Evolutionary conservation across 2,888 invertebrate genomes (phyloP).

Genomic region (Sarcophaga variegata): DNA sequence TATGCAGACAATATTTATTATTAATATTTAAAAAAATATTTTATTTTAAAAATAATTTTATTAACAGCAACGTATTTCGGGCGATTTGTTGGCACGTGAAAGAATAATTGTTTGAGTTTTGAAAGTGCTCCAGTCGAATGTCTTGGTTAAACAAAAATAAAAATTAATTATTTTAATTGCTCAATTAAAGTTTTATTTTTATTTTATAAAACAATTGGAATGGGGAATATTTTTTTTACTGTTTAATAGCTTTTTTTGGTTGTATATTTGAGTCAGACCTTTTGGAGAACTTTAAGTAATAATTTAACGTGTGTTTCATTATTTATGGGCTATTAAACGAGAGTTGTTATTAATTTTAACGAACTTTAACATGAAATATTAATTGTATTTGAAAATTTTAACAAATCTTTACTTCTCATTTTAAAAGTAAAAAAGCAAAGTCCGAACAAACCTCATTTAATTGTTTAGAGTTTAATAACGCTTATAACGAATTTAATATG

Average conservation of each 20-base stretch:
- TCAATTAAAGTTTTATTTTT: conserved; percentile 1
- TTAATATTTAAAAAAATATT: no score
- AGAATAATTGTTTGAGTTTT: neutral
- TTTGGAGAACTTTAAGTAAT: neutral
- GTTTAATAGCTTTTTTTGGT: neutral
- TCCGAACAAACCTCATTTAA: neutral
- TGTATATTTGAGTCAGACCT: neutral
- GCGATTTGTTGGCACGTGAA: neutral
- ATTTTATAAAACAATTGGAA: neutral
- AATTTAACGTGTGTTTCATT: neutral
- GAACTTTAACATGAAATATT: no score
- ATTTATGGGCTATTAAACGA: conserved; percentile 3
- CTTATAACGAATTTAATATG: neutral
- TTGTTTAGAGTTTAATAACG: neutral
- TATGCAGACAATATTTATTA: no score
- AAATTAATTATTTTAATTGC: conserved; percentile 6
- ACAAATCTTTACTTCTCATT: no score
- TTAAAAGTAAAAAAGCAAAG: no score
- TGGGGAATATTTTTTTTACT: neutral
- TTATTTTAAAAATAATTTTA: no score
- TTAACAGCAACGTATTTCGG: neutral
- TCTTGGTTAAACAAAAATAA: neutral
- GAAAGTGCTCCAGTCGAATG: no score
- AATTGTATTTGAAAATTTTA: neutral
- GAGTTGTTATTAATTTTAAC: neutral